A percentile compares a stretch with the other conserved stretches of the same genome.
Conservation (phyloP, 2,113 vertebrate genomes). For the Centropus bengalensis region DNA sequence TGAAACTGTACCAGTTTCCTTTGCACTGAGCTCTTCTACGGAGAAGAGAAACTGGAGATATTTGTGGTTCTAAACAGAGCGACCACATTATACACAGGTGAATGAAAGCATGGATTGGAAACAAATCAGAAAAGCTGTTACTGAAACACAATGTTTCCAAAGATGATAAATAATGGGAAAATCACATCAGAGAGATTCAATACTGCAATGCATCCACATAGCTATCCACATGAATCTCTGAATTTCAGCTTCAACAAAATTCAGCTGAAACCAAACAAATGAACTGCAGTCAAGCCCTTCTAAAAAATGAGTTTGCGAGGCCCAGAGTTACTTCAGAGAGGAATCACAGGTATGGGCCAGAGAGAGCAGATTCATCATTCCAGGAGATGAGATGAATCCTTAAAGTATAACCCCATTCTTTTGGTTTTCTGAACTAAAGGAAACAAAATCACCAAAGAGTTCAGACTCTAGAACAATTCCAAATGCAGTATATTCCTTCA, state of each 20-base stretch:
- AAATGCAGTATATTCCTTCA: background rate
- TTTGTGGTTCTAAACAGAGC: background rate
- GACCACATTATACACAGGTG: background rate
- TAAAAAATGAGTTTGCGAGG: constrained; percentile 1
- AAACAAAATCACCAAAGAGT: background rate
- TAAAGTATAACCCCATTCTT: background rate
- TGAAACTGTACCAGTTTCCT: background rate
- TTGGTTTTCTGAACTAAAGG: background rate
- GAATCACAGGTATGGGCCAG: background rate
- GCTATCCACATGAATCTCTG: background rate
- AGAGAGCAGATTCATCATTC: constrained; percentile 23
- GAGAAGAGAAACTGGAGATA: background rate
- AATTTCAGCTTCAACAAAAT: constrained; percentile 47
- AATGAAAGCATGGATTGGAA: background rate
- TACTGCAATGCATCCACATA: background rate
- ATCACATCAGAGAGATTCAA: background rate
- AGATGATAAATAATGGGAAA: constrained; percentile 20
- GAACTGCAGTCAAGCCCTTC: background rate
- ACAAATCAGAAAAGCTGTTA: background rate
- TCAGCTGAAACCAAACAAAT: constrained; percentile 17
- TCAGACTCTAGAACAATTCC: background rate
- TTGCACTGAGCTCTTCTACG: background rate
- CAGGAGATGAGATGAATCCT: background rate
- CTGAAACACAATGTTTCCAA: background rate
- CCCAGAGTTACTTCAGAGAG: background rate